These are phyloP conservation scores for Barypeithes pellucidus DNA, from an alignment of 2,888 invertebrate species.

Conservation along the genomic window DNA sequence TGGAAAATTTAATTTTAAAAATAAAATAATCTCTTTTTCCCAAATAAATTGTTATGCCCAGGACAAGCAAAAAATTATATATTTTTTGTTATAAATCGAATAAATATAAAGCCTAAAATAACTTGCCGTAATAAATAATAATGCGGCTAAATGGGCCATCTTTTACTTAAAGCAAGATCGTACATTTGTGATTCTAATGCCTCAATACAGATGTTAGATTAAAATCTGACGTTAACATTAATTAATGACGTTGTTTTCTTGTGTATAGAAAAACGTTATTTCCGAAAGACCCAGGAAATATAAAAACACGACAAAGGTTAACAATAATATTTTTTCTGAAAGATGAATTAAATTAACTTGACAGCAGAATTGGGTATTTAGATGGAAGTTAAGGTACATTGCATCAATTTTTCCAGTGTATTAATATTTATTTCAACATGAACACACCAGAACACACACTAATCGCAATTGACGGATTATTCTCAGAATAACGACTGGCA, in stretches of 20 bases:
- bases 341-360: not conserved
- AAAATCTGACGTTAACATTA: not conserved
- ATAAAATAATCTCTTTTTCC: no score
- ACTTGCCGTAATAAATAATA: not conserved
- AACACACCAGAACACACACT: no score
- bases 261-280: not conserved
- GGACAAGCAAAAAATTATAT: no score
- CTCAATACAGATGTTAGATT: not conserved
- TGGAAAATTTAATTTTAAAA: no score
- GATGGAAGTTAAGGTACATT: no score
- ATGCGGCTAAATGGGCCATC: not conserved
- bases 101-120: not conserved
- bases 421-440: no score
- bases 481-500: no score
- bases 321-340: not conserved
- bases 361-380: not conserved
- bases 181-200: not conserved
- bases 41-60: no score
- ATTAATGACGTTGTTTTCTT: not conserved
- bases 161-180: not conserved
- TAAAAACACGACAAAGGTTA: not conserved
- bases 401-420: no score
- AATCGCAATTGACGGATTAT: no score
- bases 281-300: not conserved
- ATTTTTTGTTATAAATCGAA: no score